phyloP scores from a whole-genome alignment of 92 coral and sea anemone species.

The Phymanthus crucifer region DNA sequence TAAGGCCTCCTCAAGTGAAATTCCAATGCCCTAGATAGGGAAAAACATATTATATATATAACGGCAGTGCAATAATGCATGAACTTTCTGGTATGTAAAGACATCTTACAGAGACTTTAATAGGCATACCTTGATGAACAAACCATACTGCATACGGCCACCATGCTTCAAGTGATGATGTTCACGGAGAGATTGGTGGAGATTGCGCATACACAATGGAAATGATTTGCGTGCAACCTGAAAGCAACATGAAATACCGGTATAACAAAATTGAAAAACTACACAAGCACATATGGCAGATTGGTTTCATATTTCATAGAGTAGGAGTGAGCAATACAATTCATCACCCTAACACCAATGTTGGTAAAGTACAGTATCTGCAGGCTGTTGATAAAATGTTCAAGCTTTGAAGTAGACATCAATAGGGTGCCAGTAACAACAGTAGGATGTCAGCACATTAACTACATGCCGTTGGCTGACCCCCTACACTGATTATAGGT shows the following conservation, averaged over 20 bases:
- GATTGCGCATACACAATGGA: conserved; percentile 97
- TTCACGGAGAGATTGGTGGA: conserved; percentile 79
- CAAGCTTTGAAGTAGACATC: no score
- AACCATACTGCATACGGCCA: conserved; percentile 95
- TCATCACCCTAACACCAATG: no score
- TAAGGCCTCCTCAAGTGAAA: conserved; percentile 88
- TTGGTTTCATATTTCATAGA: no score
- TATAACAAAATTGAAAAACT: background rate
- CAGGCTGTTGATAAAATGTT: no score
- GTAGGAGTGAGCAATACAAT: no score
- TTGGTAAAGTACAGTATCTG: no score
- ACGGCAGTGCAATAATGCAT: background rate
- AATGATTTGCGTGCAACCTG: conserved; percentile 80
- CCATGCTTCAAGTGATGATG: conserved; percentile 94
- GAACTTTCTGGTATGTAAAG: background rate
- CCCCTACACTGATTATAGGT: background rate
- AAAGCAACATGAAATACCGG: background rate
- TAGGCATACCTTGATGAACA: conserved; percentile 80
- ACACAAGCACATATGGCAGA: background rate
- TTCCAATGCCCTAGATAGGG: conserved; percentile 82
- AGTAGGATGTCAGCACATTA: background rate
- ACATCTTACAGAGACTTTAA: background rate
- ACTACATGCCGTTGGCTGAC: background rate
- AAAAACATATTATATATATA: background rate
- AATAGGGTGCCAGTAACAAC: no score